phyloP scores from a whole-genome alignment of 2,113 vertebrate species.

The Percina caprodes region DNA sequence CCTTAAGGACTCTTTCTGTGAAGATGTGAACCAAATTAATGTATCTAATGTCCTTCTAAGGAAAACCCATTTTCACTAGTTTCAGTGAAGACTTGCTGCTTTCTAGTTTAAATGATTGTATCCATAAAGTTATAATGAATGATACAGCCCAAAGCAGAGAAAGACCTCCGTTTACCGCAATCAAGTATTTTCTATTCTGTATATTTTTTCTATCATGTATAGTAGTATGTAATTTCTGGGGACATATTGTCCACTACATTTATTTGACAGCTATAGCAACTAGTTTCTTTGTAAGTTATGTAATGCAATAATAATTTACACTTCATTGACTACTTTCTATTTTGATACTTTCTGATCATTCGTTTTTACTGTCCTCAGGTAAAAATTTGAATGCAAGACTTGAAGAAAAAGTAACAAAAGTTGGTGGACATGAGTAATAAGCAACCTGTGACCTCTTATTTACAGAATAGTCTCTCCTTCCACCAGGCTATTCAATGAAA shows the following conservation, averaged over 20 bases:
- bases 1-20: background rate
- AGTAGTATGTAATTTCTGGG: background rate
- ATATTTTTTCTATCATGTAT: too few species aligned
- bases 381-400: background rate
- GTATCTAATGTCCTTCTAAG: background rate
- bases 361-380: background rate
- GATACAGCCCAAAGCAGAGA: constrained; percentile 1
- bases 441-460: constrained; percentile 56
- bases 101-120: background rate
- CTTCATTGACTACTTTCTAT: background rate
- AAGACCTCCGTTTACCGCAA: constrained; percentile 43
- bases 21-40: background rate
- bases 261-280: background rate
- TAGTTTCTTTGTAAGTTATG: too few species aligned
- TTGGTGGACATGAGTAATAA: constrained; percentile 37
- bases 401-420: background rate
- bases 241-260: background rate
- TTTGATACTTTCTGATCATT: background rate
- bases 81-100: constrained; percentile 11
- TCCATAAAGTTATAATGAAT: constrained; percentile 38
- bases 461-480: constrained; percentile 37
- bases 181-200: constrained; percentile 47
- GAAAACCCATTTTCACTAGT: background rate
- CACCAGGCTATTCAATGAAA: constrained; percentile 46
- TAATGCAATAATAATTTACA: background rate